Conservation (phyloP, 2,113 vertebrate species). For the Camelus bactrianus region DNA sequence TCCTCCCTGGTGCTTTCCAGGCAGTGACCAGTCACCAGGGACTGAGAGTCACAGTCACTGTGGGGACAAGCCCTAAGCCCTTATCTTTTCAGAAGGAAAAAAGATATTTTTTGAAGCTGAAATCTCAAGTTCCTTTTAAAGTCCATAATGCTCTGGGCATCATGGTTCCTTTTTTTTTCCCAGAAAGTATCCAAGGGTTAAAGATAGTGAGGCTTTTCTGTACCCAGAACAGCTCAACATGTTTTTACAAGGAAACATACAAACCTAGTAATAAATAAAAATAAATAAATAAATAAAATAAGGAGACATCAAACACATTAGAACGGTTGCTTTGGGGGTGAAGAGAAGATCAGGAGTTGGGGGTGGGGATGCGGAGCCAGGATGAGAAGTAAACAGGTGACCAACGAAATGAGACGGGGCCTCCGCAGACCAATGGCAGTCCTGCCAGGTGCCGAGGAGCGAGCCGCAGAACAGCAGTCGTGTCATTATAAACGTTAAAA, state of each 20-base stretch:
- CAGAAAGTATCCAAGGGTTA: background rate
- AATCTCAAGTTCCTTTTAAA: background rate
- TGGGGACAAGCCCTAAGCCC: background rate
- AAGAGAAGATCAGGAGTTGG: background rate
- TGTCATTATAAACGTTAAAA: background rate
- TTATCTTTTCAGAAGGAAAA: background rate
- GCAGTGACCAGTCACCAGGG: background rate
- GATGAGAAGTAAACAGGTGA: background rate
- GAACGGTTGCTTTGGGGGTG: background rate
- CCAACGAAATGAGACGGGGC: background rate
- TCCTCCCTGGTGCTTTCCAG: conserved; percentile 36
- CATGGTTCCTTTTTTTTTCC: background rate
- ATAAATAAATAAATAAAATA: background rate
- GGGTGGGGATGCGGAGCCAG: too few species aligned
- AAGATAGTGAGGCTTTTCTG: background rate
- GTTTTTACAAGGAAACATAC: background rate
- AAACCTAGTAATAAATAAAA: background rate
- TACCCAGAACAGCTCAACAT: background rate
- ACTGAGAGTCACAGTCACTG: background rate
- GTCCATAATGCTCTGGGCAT: background rate
- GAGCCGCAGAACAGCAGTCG: background rate
- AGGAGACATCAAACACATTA: background rate
- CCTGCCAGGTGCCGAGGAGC: accelerated
- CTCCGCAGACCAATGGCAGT: accelerated
- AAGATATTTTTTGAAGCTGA: background rate